Evolutionary conservation across 2,797 vertebrate genomes (phyloP), one percentile per base, ranked within the genome.

Genomic region (Anguilla marmorata): DNA sequence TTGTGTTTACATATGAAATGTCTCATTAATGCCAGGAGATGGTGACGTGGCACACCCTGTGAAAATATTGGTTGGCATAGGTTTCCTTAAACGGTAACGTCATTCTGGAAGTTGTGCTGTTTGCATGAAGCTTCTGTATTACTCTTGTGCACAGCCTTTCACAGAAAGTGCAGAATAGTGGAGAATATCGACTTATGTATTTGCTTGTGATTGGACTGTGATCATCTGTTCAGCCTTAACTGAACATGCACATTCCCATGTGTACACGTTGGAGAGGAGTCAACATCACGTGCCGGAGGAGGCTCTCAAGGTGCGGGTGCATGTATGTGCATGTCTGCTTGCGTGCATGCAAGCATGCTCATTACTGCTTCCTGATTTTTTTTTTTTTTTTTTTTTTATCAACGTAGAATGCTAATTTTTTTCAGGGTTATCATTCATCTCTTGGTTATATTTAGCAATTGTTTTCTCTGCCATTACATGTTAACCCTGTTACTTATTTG

Each of bases 231-330:
- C 54, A 89, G 56, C 95, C 95, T 97, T 97, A 95, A 96, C 94
- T 11, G 45, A 0, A 7, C 27, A 74, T 89, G 86, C 93, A 99
- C 98, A 99, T 98, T 89, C 96, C 0, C 99, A 99, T 92, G 96
- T 98, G 91, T 99, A 99, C 0, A 97, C 98, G 87, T 94, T 99
- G 94, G 99, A 99, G 93, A 97, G 95, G 12, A 99, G 97, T 95
- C 97, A 98, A 91, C 98, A 99, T 94, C 98, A 96, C 45, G 97
- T 99, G 76, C 98, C 99, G 0, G 98, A 99, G 93, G 99, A 99
- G 92, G 98, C 98, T 0, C 96, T 99, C 50, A 98, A 98, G 97
- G 98, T 99, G 93, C 94, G 96, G 69, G 54, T 56, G 14, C 63
- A 21, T 69, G 85, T 86, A 24, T 91, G 92, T 94, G 91, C 84